These are phyloP conservation scores for Apamea monoglypha DNA, from an alignment of 2,888 invertebrate genomes.

Conservation along the genomic window DNA sequence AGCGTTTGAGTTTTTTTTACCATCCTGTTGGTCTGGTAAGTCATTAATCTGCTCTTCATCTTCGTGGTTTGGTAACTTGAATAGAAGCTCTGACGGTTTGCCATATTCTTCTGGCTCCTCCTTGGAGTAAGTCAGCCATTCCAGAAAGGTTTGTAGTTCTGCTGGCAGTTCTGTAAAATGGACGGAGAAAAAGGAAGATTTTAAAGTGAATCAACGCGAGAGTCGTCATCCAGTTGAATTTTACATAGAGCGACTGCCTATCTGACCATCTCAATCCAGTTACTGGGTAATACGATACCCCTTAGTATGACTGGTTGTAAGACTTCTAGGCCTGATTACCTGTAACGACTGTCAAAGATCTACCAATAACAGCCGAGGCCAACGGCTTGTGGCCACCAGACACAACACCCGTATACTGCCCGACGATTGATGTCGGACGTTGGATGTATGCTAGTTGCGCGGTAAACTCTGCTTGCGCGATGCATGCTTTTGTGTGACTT, in stretches of 20 bases:
- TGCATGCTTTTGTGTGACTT: too few relatives aligned
- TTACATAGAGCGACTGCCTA: too few relatives aligned
- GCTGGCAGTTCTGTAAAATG: slow-evolving; percentile 75
- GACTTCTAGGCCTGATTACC: background rate
- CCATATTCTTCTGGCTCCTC: slow-evolving; percentile 25
- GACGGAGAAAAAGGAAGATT: background rate
- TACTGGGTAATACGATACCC: too few relatives aligned
- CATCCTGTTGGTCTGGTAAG: slow-evolving; percentile 9
- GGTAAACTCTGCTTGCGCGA: too few relatives aligned
- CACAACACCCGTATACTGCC: too few relatives aligned
- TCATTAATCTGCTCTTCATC: slow-evolving; percentile 43
- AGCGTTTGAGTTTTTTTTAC: background rate
- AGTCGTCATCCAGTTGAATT: background rate
- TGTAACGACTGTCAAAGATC: background rate
- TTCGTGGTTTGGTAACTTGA: slow-evolving; percentile 31
- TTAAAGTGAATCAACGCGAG: background rate
- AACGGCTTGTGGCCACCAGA: background rate
- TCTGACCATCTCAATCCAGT: too few relatives aligned
- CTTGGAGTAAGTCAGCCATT: slow-evolving; percentile 76
- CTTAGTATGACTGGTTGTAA: too few relatives aligned
- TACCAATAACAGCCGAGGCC: background rate
- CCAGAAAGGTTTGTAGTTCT: slow-evolving; percentile 79
- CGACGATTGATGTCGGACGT: too few relatives aligned
- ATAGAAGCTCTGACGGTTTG: background rate
- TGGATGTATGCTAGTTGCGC: too few relatives aligned